Base-by-base conservation (phyloP, 1,140 invertebrate genomes). In the Meteorus sp. region DNA sequence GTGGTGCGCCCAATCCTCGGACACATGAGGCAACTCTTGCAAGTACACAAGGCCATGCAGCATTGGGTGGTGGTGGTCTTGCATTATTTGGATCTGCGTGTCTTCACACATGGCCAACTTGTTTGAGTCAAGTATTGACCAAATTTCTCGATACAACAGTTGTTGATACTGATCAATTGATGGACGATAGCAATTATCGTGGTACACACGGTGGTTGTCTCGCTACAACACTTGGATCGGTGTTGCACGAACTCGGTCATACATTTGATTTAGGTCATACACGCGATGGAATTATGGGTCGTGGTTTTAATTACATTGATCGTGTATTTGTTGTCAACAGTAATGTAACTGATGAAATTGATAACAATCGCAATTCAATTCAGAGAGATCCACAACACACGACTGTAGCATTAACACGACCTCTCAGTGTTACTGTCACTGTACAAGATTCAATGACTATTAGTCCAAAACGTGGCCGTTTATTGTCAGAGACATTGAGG, bases 221-320 rank as follows among this genome's bases (percentile, higher is more conserved):
- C 80, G 90, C 93, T 2, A 96, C 94, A 8, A 94, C 92, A 13
- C 77, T 98, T 25, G 95, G 95, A 3, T 92, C 94, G n/a, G 89
- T 93, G 5, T 86, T 95, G 23, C 95, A 98, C 79, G 95, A 98
- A 82, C 76, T 98, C 39, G 94, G 93, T 9, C 95, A 98, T 74
- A 94, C 92, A 1, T 95, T 98, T 76, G 93, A 97, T 79, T 84
- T 98, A 29, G 94, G 93, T 0, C 95, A 98, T 74, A 92, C 93
- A 0, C 83, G 86, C 62, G 85, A 89, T 63, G 95, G 95, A 5
- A 92, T 98, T 43, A 98, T 98, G 95, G 92, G 92, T 11, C 84
- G 92, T 68, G 94, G 94, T 11, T 97, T 97, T 77, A 93, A 97
- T 77, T 90, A 95, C 70, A 86, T 90, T 41, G 89, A 88, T 80